Evolutionary conservation across 2,797 vertebrate genomes (phyloP).

Genomic region (Mycteria americana): DNA sequence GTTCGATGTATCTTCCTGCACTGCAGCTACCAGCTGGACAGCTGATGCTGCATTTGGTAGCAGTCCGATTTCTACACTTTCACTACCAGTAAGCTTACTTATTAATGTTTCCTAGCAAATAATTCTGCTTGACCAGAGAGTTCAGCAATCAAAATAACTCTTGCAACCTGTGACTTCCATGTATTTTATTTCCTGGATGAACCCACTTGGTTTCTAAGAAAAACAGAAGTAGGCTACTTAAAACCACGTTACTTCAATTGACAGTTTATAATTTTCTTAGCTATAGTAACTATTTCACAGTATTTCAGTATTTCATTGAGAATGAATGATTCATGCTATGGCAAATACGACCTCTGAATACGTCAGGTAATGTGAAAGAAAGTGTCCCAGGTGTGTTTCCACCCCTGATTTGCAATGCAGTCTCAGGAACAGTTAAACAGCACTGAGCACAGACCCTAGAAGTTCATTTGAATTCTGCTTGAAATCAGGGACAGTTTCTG

Average conservation of each 20-base stretch:
- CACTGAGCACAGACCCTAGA: background rate
- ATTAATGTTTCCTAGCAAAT: background rate
- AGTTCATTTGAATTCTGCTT: background rate
- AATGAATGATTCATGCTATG: background rate
- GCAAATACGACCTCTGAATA: background rate
- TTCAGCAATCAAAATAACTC: background rate
- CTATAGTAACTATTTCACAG: background rate
- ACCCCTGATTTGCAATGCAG: background rate
- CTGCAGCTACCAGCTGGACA: background rate
- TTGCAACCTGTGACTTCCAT: background rate
- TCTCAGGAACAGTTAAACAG: background rate
- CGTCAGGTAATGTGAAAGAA: background rate
- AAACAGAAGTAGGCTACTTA: background rate
- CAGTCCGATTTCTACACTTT: background rate
- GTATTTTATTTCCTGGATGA: background rate
- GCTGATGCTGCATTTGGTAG: background rate
- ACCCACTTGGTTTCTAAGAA: background rate
- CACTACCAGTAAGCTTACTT: background rate
- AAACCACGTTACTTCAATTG: background rate
- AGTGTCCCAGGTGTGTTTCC: fast-evolving
- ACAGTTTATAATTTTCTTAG: background rate
- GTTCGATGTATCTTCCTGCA: too few species aligned
- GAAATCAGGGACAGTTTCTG: background rate
- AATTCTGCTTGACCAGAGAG: background rate
- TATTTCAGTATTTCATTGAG: background rate